Evolutionary conservation across 2,113 vertebrate species (phyloP).

Genomic region (Pseudonaja textilis): DNA sequence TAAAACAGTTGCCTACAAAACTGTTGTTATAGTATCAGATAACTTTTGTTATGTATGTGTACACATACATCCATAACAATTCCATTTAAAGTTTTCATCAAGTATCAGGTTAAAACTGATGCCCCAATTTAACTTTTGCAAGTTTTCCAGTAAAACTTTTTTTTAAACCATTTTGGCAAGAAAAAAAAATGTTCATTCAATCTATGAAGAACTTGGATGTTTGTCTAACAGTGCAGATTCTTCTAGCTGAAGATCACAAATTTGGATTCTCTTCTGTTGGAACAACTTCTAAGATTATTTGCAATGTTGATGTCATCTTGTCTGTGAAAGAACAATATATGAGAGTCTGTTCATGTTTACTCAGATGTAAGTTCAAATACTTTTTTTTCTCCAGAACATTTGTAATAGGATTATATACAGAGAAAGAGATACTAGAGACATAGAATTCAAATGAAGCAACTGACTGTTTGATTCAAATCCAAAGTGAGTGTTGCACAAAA

Average conservation of each 20-base stretch:
- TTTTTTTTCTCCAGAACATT: neutral
- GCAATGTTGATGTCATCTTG: slow-evolving; percentile 76
- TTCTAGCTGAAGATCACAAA: slow-evolving; percentile 56
- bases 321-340: slow-evolving; percentile 71
- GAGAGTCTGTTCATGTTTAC: slow-evolving; percentile 32
- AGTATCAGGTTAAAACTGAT: slow-evolving; percentile 21
- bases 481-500: neutral
- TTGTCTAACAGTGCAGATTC: slow-evolving; percentile 29
- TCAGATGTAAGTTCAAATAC: neutral
- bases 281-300: slow-evolving; percentile 88
- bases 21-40: neutral
- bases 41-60: slow-evolving; percentile 4
- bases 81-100: slow-evolving; percentile 14
- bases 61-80: slow-evolving; percentile 5
- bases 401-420: neutral
- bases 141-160: slow-evolving; percentile 29
- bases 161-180: neutral
- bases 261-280: slow-evolving; percentile 76
- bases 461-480: neutral
- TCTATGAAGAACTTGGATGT: slow-evolving; percentile 35
- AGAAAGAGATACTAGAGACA: neutral
- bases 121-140: slow-evolving; percentile 2
- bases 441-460: neutral
- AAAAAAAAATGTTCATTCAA: slow-evolving; percentile 4
- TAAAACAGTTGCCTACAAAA: neutral